Conservation (phyloP, 2,797 vertebrate species). For the Pangasius djambal region DNA sequence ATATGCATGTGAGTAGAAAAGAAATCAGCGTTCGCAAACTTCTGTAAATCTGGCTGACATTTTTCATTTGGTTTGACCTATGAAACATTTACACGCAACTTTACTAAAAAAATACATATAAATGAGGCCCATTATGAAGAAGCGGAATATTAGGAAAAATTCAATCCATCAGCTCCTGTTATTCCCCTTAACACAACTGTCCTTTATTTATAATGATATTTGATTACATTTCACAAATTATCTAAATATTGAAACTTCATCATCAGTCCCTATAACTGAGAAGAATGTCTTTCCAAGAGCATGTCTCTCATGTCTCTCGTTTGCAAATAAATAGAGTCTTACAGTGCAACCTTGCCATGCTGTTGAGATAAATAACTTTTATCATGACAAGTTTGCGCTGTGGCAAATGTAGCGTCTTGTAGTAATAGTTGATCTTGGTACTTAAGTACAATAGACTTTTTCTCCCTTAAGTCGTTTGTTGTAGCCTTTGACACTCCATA, state of each 20-base stretch:
- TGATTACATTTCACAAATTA: background rate
- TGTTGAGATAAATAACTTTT: background rate
- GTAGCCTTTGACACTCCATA: background rate
- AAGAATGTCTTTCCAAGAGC: background rate
- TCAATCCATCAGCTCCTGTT: background rate
- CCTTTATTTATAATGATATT: background rate
- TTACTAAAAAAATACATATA: background rate
- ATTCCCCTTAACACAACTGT: background rate
- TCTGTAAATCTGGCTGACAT: background rate
- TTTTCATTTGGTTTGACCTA: background rate
- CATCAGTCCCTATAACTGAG: background rate
- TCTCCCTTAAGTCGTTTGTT: background rate
- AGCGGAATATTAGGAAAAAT: background rate
- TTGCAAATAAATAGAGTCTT: background rate
- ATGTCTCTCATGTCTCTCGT: background rate
- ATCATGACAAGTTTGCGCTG: background rate
- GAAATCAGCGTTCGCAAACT: background rate
- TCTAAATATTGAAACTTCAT: background rate
- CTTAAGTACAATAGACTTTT: background rate
- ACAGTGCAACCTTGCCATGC: background rate
- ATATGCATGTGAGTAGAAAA: background rate
- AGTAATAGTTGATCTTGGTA: constrained; percentile 3
- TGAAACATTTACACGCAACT: background rate
- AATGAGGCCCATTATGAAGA: background rate
- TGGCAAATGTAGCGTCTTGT: background rate